Evolutionary conservation across 2,888 invertebrate species (phyloP), one percentile per base, ranked within the genome.

Genomic region (Amblyjoppa proteus): DNA sequence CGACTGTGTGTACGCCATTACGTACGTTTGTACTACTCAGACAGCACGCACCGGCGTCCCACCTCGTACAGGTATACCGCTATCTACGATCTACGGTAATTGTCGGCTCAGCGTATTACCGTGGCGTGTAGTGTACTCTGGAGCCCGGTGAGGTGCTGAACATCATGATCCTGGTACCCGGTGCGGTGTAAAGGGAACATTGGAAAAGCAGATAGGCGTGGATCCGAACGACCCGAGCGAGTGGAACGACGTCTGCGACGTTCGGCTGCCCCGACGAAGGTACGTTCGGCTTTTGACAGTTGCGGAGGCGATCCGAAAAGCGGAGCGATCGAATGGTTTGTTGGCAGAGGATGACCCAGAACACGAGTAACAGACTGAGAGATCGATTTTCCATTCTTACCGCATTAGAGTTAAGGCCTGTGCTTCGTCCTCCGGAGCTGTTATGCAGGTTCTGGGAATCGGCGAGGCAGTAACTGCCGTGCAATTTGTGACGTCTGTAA

Each of bases 11-110:
- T 79, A 80, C 45, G 79, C 76, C 85, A 76, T 85, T 73, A 85
- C 85, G 79, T 82, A 80, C 75, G 85, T 82, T 79, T 80, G 79
- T 82, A 82, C 85, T 82, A 82, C 85, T 85, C 76, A 80, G 79
- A 79, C 56, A 71, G 82, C 82, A 80, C 76, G 76, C 85, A 79
- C 66, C 64, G 68, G 71, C 78, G 64, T 76, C 75, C 56, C 66
- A 20, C 81, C 73, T 74, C 73, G 56, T 66, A 74, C 73, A 77
- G 51, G 77, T 41, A 66, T 80, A 66, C 74, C 25, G 25, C 51
- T 75, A 77, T 76, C 74, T 69, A 53, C 78, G 76, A 81, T 85
- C 81, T 83, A 79, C 83, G 75, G 75, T 85, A 87, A 87, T 85
- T 83, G 85, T 83, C 85, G 75, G 78, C 85, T 79, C 76, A 53